Evolutionary conservation across 2,113 vertebrate species (phyloP).

Genomic region (Gopherus evgoodei): DNA sequence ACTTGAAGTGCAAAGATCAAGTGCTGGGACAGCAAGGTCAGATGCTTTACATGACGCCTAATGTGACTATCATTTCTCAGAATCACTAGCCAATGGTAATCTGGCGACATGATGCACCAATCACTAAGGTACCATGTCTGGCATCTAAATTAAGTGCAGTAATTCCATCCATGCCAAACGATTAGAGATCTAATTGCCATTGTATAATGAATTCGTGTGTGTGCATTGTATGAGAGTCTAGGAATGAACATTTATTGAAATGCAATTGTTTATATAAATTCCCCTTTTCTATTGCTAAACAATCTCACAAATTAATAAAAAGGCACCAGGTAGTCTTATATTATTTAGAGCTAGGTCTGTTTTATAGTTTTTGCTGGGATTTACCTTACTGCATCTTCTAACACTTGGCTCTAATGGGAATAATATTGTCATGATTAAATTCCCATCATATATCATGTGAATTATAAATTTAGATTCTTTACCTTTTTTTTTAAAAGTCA

Average conservation of each 20-base stretch:
- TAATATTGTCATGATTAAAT: slow-evolving; percentile 66
- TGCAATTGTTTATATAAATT: slow-evolving; percentile 41
- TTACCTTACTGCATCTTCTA: slow-evolving; percentile 49
- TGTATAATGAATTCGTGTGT: slow-evolving; percentile 69
- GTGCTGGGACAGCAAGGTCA: slow-evolving; percentile 79
- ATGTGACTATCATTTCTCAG: slow-evolving; percentile 80
- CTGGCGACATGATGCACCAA: slow-evolving; percentile 71
- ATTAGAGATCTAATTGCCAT: slow-evolving; percentile 79
- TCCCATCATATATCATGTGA: slow-evolving; percentile 31
- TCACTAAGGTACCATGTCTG: slow-evolving; percentile 80
- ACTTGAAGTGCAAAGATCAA: slow-evolving; percentile 80
- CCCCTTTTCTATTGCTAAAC: slow-evolving; percentile 65
- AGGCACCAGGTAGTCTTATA: not conserved
- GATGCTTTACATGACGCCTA: slow-evolving; percentile 80
- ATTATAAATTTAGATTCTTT: slow-evolving; percentile 55
- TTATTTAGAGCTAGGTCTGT: not conserved
- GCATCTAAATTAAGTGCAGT: slow-evolving; percentile 73
- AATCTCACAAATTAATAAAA: slow-evolving; percentile 78
- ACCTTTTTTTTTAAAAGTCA: not conserved
- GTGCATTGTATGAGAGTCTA: not conserved
- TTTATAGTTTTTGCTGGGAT: slow-evolving; percentile 67
- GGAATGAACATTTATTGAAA: slow-evolving; percentile 50
- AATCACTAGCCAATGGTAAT: slow-evolving; percentile 64
- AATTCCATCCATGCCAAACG: slow-evolving; percentile 73
- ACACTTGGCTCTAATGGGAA: slow-evolving; percentile 76